Percentiles rank a stretch among this genome's conserved stretches.
Conservation (phyloP, 1,140 invertebrate genomes). For the Caerostris darwini region DNA sequence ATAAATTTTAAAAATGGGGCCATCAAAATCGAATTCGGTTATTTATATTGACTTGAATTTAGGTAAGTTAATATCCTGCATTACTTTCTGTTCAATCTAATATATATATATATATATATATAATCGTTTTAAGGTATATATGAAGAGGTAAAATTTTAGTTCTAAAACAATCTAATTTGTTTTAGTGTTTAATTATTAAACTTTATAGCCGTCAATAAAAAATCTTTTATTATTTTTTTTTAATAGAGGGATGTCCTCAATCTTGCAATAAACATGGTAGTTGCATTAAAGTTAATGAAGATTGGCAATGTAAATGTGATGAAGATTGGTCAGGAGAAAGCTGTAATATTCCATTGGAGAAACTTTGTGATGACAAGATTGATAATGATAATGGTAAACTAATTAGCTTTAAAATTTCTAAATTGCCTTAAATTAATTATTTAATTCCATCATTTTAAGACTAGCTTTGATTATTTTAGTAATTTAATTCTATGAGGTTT, state of each 20-base stretch:
- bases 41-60: no score
- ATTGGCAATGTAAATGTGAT: conserved; percentile 94
- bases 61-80: no score
- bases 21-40: no score
- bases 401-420: background rate
- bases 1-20: no score
- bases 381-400: conserved; percentile 97
- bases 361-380: conserved; percentile 94
- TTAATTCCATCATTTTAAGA: no score
- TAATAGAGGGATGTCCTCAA: conserved; percentile 95
- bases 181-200: no score
- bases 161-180: background rate
- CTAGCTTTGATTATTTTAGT: no score
- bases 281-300: conserved; percentile 90
- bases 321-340: conserved; percentile 95
- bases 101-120: no score
- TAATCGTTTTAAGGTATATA: no score
- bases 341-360: conserved; percentile 94
- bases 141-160: background rate
- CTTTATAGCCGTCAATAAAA: background rate
- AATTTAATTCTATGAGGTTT: no score
- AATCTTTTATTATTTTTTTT: background rate
- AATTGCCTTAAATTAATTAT: no score
- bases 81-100: background rate
- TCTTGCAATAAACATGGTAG: conserved; percentile 95